A percentile compares a stretch with the other conserved stretches of the same genome.
These are phyloP conservation scores for Diogma glabrata DNA, from an alignment of 2,888 invertebrate species.

Conservation along the genomic window DNA sequence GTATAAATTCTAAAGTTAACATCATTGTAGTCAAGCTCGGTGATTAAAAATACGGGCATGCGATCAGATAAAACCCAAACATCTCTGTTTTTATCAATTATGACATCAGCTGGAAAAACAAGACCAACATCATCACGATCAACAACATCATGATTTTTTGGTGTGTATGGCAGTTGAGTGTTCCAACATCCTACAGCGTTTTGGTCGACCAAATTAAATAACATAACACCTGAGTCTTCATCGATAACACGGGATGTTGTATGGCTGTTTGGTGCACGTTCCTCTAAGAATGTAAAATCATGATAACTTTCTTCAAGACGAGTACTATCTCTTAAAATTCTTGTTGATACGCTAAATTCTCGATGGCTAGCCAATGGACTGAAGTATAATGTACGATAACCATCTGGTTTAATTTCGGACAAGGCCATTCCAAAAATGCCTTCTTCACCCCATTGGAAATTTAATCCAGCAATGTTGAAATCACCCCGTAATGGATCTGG, in stretches of 20 bases:
- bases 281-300: constrained; percentile 49
- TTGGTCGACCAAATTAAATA: constrained; percentile 67
- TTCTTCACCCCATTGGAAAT: constrained; percentile 77
- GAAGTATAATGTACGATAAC: constrained; percentile 62
- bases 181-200: constrained; percentile 80
- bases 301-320: constrained; percentile 56
- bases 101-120: constrained; percentile 69
- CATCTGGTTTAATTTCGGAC: constrained; percentile 52
- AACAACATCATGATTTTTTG: constrained; percentile 54
- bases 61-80: constrained; percentile 74
- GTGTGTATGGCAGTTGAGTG: constrained; percentile 48
- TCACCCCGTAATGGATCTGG: constrained; percentile 71
- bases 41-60: constrained; percentile 65
- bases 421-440: constrained; percentile 70
- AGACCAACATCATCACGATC: constrained; percentile 65
- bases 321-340: constrained; percentile 54
- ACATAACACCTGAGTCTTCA: constrained; percentile 54
- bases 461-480: constrained; percentile 65
- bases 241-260: constrained; percentile 65
- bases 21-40: constrained; percentile 58
- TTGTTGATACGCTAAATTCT: constrained; percentile 68
- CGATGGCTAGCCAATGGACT: constrained; percentile 67
- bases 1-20: constrained; percentile 67
- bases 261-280: constrained; percentile 55
- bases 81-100: constrained; percentile 57